These are phyloP conservation scores for Leptoteleia sp. DNA, from an alignment of 1,140 invertebrate species.

Conservation along the genomic window DNA sequence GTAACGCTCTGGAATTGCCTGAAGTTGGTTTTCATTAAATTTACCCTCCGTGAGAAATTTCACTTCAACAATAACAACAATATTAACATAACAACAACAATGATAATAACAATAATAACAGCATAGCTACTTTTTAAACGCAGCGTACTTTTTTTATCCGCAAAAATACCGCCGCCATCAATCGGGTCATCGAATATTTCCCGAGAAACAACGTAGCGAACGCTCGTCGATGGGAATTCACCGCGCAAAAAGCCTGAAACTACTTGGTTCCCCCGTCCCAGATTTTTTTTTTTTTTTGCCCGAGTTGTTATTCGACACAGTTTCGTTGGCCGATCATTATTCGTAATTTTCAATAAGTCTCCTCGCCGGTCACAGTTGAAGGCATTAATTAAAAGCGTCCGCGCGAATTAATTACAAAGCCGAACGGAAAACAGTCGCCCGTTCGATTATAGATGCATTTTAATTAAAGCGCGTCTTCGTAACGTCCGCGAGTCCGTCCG, in stretches of 20 bases:
- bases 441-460: neutral
- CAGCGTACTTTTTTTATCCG: slow-evolving; percentile 13
- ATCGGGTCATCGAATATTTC: slow-evolving; percentile 39
- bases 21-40: too few species aligned
- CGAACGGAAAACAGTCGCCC: neutral
- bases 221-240: slow-evolving; percentile 11
- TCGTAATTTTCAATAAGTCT: slow-evolving; percentile 7
- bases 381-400: slow-evolving; percentile 4
- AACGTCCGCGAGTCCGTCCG: neutral
- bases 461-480: slow-evolving; percentile 7
- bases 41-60: too few species aligned
- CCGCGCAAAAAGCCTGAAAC: slow-evolving; percentile 30
- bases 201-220: slow-evolving; percentile 13
- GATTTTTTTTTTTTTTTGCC: neutral
- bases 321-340: slow-evolving; percentile 20
- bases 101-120: slow-evolving; percentile 20
- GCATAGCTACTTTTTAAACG: slow-evolving; percentile 34
- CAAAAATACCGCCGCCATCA: slow-evolving; percentile 25
- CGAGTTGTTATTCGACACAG: slow-evolving; percentile 36
- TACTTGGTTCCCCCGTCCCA: slow-evolving; percentile 1
- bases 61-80: too few species aligned
- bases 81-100: too few species aligned
- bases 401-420: slow-evolving; percentile 12
- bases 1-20: too few species aligned
- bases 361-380: neutral